These are phyloP conservation scores for Rhodeus uyekii DNA, from an alignment of 2,797 vertebrate genomes.

Conservation along the genomic window DNA sequence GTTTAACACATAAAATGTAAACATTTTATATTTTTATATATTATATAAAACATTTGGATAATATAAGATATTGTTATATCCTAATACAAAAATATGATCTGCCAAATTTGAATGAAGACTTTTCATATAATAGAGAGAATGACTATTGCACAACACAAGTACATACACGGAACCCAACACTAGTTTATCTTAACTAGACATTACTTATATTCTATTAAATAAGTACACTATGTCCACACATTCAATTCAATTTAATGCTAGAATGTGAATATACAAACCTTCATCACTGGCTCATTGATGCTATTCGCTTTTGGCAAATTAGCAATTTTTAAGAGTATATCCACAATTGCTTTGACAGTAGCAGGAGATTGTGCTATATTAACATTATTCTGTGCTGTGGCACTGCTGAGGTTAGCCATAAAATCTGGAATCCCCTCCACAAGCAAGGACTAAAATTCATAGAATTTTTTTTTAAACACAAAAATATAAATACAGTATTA, in stretches of 20 bases:
- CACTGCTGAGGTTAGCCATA: slow-evolving; percentile 53
- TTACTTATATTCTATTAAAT: too few relatives aligned
- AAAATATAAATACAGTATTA: slow-evolving; percentile 1
- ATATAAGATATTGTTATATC: background rate
- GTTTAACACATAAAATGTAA: background rate
- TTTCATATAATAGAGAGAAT: too few relatives aligned
- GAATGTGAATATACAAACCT: slow-evolving; percentile 14
- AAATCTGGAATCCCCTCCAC: slow-evolving; percentile 54
- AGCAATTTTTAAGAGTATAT: slow-evolving; percentile 74
- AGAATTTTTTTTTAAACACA: slow-evolving; percentile 52
- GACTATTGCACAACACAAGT: too few relatives aligned
- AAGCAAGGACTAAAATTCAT: slow-evolving; percentile 26
- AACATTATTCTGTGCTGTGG: background rate
- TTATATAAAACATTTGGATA: background rate
- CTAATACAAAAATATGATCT: too few relatives aligned
- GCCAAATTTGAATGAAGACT: too few relatives aligned
- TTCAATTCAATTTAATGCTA: too few relatives aligned
- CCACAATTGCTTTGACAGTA: slow-evolving; percentile 72
- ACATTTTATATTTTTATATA: background rate
- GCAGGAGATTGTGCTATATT: slow-evolving; percentile 63
- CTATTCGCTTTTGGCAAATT: slow-evolving; percentile 12
- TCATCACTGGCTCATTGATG: slow-evolving; percentile 42
- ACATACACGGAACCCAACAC: too few relatives aligned
- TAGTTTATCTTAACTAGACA: too few relatives aligned
- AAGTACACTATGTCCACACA: background rate